A percentile compares a stretch with the other conserved stretches of the same genome.
phyloP scores from a whole-genome alignment of 2,888 invertebrate species.

The Callyntrura guangdongensis region DNA sequence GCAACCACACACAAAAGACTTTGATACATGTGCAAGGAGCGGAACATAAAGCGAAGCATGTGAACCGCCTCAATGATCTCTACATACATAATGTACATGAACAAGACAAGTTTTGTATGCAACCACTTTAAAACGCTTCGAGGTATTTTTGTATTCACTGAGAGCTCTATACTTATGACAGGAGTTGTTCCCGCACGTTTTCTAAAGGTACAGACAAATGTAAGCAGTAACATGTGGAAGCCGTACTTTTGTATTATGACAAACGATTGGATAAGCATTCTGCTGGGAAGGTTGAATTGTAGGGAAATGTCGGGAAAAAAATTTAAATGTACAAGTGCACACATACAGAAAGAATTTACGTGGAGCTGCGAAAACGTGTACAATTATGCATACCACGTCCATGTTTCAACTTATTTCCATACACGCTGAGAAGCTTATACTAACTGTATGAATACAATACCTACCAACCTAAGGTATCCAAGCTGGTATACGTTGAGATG shows the following conservation, averaged over 20 bases:
- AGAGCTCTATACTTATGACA: conserved; percentile 45
- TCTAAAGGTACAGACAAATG: conserved; percentile 32
- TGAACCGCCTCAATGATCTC: conserved; percentile 46
- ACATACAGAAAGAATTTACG: neutral
- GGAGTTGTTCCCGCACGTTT: conserved; percentile 42
- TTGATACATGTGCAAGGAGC: conserved; percentile 33
- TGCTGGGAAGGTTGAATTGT: conserved; percentile 17
- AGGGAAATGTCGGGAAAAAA: conserved; percentile 34
- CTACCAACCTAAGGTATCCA: neutral
- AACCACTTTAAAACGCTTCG: conserved; percentile 48
- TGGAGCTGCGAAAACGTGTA: neutral
- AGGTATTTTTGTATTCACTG: conserved; percentile 47
- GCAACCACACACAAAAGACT: conserved; percentile 34
- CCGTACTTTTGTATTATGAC: conserved; percentile 22
- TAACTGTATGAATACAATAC: neutral
- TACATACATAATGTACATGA: neutral
- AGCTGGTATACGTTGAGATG: conserved; percentile 1
- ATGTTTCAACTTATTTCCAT: neutral
- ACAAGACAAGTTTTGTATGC: neutral
- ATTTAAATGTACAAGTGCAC: conserved; percentile 39
- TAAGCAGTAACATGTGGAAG: neutral
- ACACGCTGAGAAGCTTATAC: neutral
- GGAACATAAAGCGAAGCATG: conserved; percentile 30
- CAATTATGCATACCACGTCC: neutral
- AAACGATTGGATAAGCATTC: conserved; percentile 52